Base-by-base conservation (phyloP, 1,140 invertebrate species). In the Bombus terrestris region DNA sequence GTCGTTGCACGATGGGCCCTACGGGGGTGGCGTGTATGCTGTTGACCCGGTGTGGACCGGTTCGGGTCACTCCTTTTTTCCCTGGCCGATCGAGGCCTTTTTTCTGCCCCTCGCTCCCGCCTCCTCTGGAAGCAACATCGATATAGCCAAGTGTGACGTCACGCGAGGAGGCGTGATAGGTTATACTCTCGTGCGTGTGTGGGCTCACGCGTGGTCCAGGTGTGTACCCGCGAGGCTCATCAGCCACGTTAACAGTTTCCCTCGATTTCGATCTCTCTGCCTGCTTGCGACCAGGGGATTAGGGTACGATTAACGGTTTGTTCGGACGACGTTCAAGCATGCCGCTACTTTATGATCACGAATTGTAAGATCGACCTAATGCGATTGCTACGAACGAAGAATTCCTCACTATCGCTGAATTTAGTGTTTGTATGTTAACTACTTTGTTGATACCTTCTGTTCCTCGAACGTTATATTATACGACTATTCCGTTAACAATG, bases 1-100 rank as follows among this genome's bases (percentile, higher is more conserved):
- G 88, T 75, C 87, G 87, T 85, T 89, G 92, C 87, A 91, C 89
- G 89, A 91, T 68, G 89, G 91, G 81, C 86, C 90, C 89, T 92
- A 94, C 89, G 93, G 93, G 93, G 94, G 93, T 93, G 93, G 91
- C 81, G 88, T 89, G 90, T 92, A 91, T 93, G 93, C 93, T 94
- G 93, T 94, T 94, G 93, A 94, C 93, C 93, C 92, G 57, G 75
- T 82, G 90, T 87, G 91, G 93, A 94, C 94, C 94, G 94, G 94
- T 94, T 94, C 94, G 90, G 93, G 91, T 94, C 93, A 93, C 90
- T 89, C 82, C 85, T 90, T 83, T 84, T 83, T 88, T 82, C 64
- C 83, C 75, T 68, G 59, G 69, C 86, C 73, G 77, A 85, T 88
- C 86, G 83, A 64, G 39, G 77, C 86, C 81, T 87, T 90, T 91